phyloP scores from a whole-genome alignment of 2,888 invertebrate genomes.

The Gymnosoma rotundatum region DNA sequence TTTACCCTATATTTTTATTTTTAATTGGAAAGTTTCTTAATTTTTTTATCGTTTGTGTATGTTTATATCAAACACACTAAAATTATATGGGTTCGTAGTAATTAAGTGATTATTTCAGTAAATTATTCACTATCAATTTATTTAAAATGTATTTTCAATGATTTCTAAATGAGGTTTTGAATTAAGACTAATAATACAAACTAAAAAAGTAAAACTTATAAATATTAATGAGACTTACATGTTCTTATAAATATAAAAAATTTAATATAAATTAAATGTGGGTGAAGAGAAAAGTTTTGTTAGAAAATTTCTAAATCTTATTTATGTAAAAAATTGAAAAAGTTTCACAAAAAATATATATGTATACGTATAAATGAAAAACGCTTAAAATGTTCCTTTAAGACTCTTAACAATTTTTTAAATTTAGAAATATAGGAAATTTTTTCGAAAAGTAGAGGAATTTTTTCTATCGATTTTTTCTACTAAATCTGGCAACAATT shows the following conservation, averaged over 20 bases:
- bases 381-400: no score
- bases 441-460: no score
- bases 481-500: no score
- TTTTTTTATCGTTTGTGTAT: background rate
- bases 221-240: constrained; percentile 43
- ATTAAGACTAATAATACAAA: background rate
- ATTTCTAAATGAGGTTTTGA: constrained; percentile 50
- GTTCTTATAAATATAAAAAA: constrained; percentile 10
- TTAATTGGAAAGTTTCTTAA: background rate
- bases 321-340: background rate
- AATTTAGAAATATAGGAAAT: no score
- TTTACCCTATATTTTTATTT: background rate
- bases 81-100: background rate
- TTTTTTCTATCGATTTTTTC: no score
- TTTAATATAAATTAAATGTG: constrained; percentile 37
- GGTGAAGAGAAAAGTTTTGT: constrained; percentile 22
- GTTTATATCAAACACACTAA: background rate
- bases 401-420: no score
- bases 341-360: no score
- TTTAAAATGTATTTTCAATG: constrained; percentile 54
- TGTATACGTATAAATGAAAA: no score
- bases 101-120: constrained; percentile 37
- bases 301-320: background rate
- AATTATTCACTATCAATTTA: constrained; percentile 61
- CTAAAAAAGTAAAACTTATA: background rate